These are phyloP conservation scores for Leptinotarsa haldemani DNA, from an alignment of 2,888 invertebrate species.

Conservation along the genomic window DNA sequence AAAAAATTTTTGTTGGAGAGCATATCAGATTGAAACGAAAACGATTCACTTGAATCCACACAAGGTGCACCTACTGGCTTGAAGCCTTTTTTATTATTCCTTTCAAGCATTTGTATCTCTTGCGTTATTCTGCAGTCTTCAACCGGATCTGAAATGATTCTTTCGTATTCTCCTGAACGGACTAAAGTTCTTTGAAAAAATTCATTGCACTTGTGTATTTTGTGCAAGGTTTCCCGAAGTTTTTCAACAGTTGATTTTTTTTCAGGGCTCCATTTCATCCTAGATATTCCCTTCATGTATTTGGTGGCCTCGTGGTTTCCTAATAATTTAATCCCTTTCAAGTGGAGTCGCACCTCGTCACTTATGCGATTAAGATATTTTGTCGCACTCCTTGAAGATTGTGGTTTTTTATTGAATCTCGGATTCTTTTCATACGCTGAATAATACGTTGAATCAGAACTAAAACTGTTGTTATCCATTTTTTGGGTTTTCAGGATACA, in stretches of 20 bases:
- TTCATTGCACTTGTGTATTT: slow-evolving; percentile 16
- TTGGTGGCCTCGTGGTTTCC: slow-evolving; percentile 14
- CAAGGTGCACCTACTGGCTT: neutral
- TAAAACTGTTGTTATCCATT: slow-evolving; percentile 20
- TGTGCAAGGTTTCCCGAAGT: slow-evolving; percentile 19
- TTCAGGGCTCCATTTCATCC: slow-evolving; percentile 20
- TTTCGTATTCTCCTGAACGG: neutral
- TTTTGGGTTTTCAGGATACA: neutral
- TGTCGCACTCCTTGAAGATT: neutral
- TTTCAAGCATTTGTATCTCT: slow-evolving; percentile 18
- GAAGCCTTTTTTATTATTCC: neutral
- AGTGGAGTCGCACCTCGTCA: slow-evolving; percentile 25
- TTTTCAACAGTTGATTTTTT: slow-evolving; percentile 22
- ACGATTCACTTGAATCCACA: neutral
- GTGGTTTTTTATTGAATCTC: slow-evolving; percentile 6
- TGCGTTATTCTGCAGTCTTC: slow-evolving; percentile 7
- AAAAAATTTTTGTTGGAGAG: slow-evolving; percentile 4
- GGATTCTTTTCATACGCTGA: slow-evolving; percentile 20
- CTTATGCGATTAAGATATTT: slow-evolving; percentile 23
- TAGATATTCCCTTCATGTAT: slow-evolving; percentile 30
- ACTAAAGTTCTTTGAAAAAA: neutral
- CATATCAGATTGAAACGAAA: slow-evolving; percentile 4
- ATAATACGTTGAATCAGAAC: slow-evolving; percentile 36
- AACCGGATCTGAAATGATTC: slow-evolving; percentile 5
- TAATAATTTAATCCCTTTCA: slow-evolving; percentile 24